These are phyloP conservation scores for Pyrocephalus nanus DNA, from an alignment of 2,797 vertebrate genomes.

Conservation along the genomic window DNA sequence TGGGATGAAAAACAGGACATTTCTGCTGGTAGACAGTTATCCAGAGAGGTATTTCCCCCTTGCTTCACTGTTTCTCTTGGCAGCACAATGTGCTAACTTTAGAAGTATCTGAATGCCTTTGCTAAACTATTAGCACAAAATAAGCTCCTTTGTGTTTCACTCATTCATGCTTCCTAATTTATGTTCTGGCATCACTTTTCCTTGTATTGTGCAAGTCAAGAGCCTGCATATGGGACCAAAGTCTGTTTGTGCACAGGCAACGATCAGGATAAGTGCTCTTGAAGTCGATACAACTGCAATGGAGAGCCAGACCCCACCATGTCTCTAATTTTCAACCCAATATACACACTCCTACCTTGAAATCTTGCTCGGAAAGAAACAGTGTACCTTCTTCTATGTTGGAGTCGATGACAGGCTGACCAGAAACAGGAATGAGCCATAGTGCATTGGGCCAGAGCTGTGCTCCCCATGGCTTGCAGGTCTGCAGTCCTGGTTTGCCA, in stretches of 20 bases:
- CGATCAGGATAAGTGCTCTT: not conserved
- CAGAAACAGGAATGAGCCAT: not conserved
- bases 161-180: conserved; percentile 59
- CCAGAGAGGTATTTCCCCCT: conserved; percentile 52
- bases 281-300: not conserved
- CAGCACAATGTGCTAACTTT: conserved; percentile 61
- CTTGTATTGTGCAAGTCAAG: conserved; percentile 58
- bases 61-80: conserved; percentile 69
- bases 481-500: not conserved
- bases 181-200: conserved; percentile 61
- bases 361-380: not conserved
- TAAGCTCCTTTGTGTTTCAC: conserved; percentile 54
- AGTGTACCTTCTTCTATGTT: not conserved
- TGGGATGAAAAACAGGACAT: conserved; percentile 61
- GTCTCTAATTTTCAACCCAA: not conserved
- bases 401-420: not conserved
- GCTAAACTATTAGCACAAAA: conserved; percentile 60
- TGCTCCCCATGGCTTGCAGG: accelerated
- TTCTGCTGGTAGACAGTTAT: conserved; percentile 63
- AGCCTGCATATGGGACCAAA: not conserved
- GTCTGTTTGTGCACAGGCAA: not conserved
- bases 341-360: not conserved
- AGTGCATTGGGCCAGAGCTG: accelerated
- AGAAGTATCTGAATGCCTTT: conserved; percentile 63
- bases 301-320: too few species aligned